Base-by-base conservation (phyloP, 1,140 invertebrate genomes). In the Drosophila truncata region DNA sequence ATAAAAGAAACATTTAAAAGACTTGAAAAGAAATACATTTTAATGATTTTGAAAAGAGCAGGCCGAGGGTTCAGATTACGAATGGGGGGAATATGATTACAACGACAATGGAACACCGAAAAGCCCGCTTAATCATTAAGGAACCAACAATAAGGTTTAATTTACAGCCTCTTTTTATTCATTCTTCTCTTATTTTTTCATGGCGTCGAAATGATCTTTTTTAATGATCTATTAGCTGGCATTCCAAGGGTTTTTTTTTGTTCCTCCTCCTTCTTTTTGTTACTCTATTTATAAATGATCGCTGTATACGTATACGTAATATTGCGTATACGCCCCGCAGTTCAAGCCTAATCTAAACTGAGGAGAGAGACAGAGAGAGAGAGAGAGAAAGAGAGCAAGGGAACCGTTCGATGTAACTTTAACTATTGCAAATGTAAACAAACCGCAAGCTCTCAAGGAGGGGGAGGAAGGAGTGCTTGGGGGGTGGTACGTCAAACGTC, bases 251-350 rank as follows among this genome's bases (percentile, higher is more conserved):
- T 9, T 14, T 35, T 35, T 35, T 63, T 39, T 29, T 29, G 29
- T 42, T n/a, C n/a, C n/a, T n/a, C n/a, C n/a, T 29, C 27, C 7
- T 29, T 29, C 7, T 29, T 29, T 29, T 35, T 37, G 27, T 20
- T 47, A 46, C 41, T 63, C 80, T 84, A 84, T 80, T 84, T 84
- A 85, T 80, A 84, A 72, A 77, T 57, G 46, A 79, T 70, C 47
- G 62, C 44, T 44, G 73, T 74, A 83, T 84, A 63, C 59, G 79
- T 82, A 83, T 84, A 84, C 81, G 78, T 80, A 83, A 83, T 79
- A 70, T 75, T 72, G 42, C 76, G 76, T 72, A 72, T 72, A 75
- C 64, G 75, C 49, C 70, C 41, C 61, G 64, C 35, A 49, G 49
- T 57, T 60, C 62, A 46, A 39, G 20, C 35, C 23, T 35, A 72